Conservation (phyloP, 2,888 invertebrate genomes). For the Syrista parreyssii region DNA sequence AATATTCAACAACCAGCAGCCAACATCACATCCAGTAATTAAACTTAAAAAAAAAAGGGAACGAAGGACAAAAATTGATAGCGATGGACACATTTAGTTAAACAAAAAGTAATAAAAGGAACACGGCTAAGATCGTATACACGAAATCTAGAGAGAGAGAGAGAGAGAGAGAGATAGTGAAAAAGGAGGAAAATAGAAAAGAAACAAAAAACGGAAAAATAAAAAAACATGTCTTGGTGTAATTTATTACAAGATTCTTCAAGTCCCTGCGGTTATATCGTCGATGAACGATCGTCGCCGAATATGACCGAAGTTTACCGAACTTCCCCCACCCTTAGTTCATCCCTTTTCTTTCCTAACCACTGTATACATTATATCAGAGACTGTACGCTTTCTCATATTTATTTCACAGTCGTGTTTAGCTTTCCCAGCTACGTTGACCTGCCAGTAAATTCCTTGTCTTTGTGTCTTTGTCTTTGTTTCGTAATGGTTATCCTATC, state of each 20-base stretch:
- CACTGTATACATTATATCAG: background rate
- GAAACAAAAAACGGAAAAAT: slow-evolving; percentile 31
- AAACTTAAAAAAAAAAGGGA: slow-evolving; percentile 11
- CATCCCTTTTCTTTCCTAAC: background rate
- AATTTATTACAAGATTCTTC: slow-evolving; percentile 54
- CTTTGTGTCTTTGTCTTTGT: background rate
- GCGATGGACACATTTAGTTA: background rate
- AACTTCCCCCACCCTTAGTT: background rate
- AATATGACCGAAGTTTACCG: background rate
- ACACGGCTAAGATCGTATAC: slow-evolving; percentile 57
- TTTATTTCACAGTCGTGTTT: background rate
- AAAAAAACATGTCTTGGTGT: slow-evolving; percentile 56
- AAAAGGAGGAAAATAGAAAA: background rate
- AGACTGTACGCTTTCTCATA: background rate
- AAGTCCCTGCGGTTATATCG: slow-evolving; percentile 51
- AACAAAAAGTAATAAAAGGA: slow-evolving; percentile 39
- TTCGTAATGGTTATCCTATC: background rate
- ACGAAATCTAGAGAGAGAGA: background rate
- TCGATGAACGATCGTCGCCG: slow-evolving; percentile 39
- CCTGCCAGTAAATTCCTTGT: background rate
- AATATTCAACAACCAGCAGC: slow-evolving; percentile 27
- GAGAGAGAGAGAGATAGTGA: background rate
- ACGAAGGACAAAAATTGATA: background rate
- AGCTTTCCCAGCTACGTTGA: background rate
- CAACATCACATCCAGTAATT: slow-evolving; percentile 8